phyloP scores from a whole-genome alignment of 2,797 vertebrate species.

The Balearica regulorum region DNA sequence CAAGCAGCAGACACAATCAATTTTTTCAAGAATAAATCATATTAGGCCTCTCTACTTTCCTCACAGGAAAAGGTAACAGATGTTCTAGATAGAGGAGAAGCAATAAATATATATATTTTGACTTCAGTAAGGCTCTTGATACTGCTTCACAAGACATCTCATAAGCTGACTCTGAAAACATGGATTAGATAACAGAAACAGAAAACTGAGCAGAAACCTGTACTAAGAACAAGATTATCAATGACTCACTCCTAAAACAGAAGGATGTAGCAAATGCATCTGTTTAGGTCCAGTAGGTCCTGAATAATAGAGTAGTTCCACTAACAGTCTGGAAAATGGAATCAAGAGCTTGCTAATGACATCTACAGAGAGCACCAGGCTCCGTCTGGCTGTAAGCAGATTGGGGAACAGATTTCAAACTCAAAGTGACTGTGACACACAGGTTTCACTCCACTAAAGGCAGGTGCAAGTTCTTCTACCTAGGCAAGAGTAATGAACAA shows the following conservation, averaged over 20 bases:
- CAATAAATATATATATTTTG: not conserved
- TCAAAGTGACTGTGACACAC: not conserved
- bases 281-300: slow-evolving; percentile 7
- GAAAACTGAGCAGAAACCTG: not conserved
- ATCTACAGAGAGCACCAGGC: not conserved
- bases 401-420: slow-evolving; percentile 35
- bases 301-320: not conserved
- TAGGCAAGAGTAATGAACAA: not conserved
- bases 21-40: not conserved
- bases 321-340: not conserved
- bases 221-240: not conserved
- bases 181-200: not conserved
- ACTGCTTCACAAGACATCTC: not conserved
- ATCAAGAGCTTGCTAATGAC: slow-evolving; percentile 10
- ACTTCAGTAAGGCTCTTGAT: not conserved
- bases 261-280: not conserved
- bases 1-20: not conserved
- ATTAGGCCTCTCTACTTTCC: not conserved
- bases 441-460: not conserved
- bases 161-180: not conserved
- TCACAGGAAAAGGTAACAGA: not conserved
- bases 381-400: not conserved
- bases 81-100: not conserved
- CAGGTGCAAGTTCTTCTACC: not conserved
- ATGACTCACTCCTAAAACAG: not conserved